Conservation (phyloP, 2,113 vertebrate genomes). For the Tupaia tana region DNA sequence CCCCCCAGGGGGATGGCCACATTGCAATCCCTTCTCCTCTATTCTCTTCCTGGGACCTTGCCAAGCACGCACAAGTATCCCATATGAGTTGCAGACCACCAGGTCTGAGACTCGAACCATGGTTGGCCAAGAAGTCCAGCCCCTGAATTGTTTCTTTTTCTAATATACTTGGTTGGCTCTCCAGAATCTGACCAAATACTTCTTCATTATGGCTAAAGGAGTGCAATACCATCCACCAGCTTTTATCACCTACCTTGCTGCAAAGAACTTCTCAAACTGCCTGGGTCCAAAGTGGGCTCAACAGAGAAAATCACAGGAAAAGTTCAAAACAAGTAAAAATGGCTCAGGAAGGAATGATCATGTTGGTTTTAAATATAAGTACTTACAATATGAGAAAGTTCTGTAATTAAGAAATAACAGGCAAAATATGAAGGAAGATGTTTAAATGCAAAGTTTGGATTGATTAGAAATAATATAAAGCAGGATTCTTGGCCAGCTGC, state of each 20-base stretch:
- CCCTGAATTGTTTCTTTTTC: background rate
- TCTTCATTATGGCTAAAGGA: background rate
- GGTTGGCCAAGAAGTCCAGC: no score
- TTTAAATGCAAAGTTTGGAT: background rate
- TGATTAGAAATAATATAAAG: background rate
- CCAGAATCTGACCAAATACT: background rate
- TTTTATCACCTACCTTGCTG: background rate
- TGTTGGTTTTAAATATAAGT: conserved; percentile 14
- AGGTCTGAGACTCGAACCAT: no score
- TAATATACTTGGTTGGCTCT: background rate
- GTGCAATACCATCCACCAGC: background rate
- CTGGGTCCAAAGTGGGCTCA: background rate
- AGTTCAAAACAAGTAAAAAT: background rate
- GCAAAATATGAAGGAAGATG: background rate
- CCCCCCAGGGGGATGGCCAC: no score
- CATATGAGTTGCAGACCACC: no score
- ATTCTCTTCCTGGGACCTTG: no score
- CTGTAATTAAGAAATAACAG: background rate
- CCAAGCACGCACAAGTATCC: no score
- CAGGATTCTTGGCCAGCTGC: background rate
- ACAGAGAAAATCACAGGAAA: conserved; percentile 14
- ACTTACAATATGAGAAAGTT: background rate
- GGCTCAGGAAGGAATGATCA: background rate
- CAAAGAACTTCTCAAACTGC: background rate
- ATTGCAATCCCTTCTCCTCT: no score